phyloP scores from a whole-genome alignment of 2,113 vertebrate genomes.

The Meleagris gallopavo region DNA sequence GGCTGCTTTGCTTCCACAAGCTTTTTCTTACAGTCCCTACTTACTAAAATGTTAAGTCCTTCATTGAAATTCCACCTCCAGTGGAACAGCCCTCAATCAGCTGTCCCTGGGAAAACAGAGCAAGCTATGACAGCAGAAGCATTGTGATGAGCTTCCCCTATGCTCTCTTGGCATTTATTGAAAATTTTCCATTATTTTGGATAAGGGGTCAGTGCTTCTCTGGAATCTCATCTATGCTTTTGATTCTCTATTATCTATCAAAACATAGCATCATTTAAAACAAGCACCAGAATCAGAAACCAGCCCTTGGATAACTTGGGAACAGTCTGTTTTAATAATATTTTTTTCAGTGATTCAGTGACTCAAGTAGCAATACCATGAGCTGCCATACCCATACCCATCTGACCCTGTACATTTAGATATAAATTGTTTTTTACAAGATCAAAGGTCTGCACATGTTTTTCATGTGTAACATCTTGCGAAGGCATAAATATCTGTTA shows the following conservation, averaged over 20 bases:
- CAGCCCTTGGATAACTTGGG: neutral
- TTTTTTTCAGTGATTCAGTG: neutral
- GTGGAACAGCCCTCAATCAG: conserved; percentile 1
- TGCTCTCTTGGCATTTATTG: neutral
- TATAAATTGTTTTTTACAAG: neutral
- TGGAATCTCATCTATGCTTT: neutral
- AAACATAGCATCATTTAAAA: conserved; percentile 9
- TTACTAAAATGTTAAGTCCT: conserved; percentile 38
- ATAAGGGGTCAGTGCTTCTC: neutral
- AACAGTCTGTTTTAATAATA: conserved; percentile 1
- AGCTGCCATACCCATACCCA: neutral
- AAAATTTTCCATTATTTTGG: conserved; percentile 41
- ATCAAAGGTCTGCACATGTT: neutral
- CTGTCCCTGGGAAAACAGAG: neutral
- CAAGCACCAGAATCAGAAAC: neutral
- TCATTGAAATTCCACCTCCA: conserved; percentile 68
- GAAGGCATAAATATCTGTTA: neutral
- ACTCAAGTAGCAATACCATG: neutral
- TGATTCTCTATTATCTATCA: conserved; percentile 4
- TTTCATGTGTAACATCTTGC: neutral
- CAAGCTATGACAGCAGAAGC: neutral
- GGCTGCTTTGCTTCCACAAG: neutral
- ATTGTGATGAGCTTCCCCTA: conserved; percentile 16
- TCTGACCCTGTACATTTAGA: neutral
- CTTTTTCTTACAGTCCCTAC: neutral